phyloP scores from a whole-genome alignment of 1,140 invertebrate species.

The Anastrepha ludens region DNA sequence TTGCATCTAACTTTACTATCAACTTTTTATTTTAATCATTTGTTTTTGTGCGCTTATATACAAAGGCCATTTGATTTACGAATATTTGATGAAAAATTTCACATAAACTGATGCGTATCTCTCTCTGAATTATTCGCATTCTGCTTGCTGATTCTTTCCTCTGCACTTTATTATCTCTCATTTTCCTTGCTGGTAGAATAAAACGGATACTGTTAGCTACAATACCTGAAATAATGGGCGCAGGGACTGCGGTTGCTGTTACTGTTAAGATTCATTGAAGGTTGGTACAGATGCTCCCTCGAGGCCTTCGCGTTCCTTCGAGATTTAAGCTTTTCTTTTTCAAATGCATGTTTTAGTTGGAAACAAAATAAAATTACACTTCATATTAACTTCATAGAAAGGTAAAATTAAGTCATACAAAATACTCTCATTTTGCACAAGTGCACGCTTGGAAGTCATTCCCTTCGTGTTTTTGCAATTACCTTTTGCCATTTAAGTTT shows the following conservation, averaged over 20 bases:
- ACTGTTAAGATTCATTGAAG: neutral
- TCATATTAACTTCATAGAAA: no score
- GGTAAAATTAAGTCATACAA: no score
- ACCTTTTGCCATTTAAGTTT: neutral
- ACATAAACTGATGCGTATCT: constrained; percentile 3
- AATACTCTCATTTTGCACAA: no score
- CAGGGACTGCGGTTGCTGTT: neutral
- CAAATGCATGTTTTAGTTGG: no score
- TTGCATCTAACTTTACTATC: neutral
- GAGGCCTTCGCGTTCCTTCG: no score
- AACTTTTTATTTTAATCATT: constrained; percentile 7
- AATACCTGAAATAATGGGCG: neutral
- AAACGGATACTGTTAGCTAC: neutral
- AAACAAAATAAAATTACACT: no score
- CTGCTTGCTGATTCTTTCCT: neutral
- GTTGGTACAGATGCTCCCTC: neutral
- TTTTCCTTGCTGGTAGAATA: no score
- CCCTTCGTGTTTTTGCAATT: no score
- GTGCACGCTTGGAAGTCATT: no score
- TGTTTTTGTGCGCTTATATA: neutral
- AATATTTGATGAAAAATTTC: neutral
- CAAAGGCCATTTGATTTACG: neutral
- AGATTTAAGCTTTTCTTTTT: no score
- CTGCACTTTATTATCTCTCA: no score
- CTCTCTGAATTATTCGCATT: neutral